Evolutionary conservation across 2,797 vertebrate genomes (phyloP), one percentile per base, ranked within the genome.

Genomic region (Acomys russatus): DNA sequence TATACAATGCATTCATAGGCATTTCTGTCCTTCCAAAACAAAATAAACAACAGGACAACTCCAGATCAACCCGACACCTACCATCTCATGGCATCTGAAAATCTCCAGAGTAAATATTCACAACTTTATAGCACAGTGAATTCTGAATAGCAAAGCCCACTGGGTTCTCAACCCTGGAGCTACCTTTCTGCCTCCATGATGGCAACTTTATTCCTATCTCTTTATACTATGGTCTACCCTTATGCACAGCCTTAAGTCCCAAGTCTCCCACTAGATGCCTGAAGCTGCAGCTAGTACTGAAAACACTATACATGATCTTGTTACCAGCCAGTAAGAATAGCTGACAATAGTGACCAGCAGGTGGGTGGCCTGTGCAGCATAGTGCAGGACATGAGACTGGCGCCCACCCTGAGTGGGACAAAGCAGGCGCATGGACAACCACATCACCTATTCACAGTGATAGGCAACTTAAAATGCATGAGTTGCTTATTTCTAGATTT

Each of bases 31-130:
- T 86, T 87, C 22, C 23, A 90, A 63, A 86, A 92, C 33, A 49
- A 63, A 90, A 86, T 64, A 4, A 61, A 8, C 54, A 84, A 64
- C 64, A 35, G 30, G 20, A 4, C 33, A 87, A 33, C 35, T 38
- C n/a, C 64, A 23, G 20, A 5, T 51, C 23, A 85, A 23, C 2
- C 51, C 49, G 64, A 22, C 30, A 33, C 25, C 28, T 3, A 18
- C 56, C 33, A 66, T 63, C 12, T 49, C 44, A 28, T 28, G 51
- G 74, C 7, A 22, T 76, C 92, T 80, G n/a, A 91, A 85, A 64
- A 71, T 77, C 70, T 70, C n/a, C 64, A 73, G 76, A 76, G 87
- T 84, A 90, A 88, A 66, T 77, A 10, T 88, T 30, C 38, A 38
- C 71, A 28, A 28, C 6, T 74, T 80, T 68, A 28, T 66, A 80